These are phyloP conservation scores for Hipparchia sbordonii DNA, from an alignment of 2,888 invertebrate genomes.

Conservation along the genomic window DNA sequence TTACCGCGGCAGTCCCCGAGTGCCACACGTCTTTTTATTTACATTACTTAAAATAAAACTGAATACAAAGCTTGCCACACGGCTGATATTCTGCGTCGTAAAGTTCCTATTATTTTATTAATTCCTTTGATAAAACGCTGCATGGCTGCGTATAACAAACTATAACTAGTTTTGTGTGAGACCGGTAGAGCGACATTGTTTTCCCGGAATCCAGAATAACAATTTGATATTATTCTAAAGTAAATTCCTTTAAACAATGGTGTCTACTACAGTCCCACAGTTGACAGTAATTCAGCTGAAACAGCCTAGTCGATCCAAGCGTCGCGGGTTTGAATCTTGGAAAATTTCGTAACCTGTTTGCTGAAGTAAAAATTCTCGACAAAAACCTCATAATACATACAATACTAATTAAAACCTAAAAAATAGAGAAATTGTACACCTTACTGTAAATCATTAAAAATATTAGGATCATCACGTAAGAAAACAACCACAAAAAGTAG, in stretches of 20 bases:
- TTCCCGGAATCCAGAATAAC: neutral
- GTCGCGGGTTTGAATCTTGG: too few species aligned
- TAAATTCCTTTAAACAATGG: neutral
- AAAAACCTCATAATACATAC: too few species aligned
- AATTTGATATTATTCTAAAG: neutral
- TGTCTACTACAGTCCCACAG: neutral
- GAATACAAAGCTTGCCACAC: neutral
- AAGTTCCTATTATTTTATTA: neutral
- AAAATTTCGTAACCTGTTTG: too few species aligned
- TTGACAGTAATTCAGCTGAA: neutral
- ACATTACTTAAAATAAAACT: too few species aligned
- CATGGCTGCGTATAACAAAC: neutral
- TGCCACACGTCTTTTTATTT: too few species aligned
- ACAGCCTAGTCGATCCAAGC: neutral
- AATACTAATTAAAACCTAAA: too few species aligned
- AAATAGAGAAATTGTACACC: too few species aligned
- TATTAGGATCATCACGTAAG: too few species aligned
- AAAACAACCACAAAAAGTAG: too few species aligned
- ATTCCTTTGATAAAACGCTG: neutral
- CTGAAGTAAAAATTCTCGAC: too few species aligned
- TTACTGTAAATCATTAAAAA: too few species aligned
- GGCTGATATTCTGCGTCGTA: neutral
- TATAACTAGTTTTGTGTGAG: constrained; percentile 10
- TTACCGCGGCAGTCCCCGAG: too few species aligned
- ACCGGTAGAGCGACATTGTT: constrained; percentile 5